Base-by-base conservation (phyloP, 2,888 invertebrate species). In the Drymonia ruficornis region DNA sequence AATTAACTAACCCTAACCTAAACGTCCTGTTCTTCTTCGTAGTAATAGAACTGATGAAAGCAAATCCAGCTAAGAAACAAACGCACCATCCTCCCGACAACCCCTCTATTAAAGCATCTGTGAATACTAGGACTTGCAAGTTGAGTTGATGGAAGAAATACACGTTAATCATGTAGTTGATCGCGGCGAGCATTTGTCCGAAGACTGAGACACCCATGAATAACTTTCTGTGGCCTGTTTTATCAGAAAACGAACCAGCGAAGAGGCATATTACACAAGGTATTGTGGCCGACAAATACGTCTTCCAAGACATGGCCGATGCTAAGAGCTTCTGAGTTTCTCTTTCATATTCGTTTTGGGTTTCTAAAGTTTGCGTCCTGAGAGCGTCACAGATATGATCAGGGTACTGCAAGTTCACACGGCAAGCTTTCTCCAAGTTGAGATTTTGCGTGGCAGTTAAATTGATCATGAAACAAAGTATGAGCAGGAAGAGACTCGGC, bases 1-100 rank as follows among this genome's bases (percentile, higher is more conserved):
- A 95, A 83, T 97, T 98, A 23, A 97, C 94, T 19, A 98, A 94
- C 2, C 97, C 97, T 74, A 98, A 95, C 52, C 98, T 91, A 46
- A 96, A 92, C 0, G 98, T 98, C 61, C 98, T 94, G 43, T 94
- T 95, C 74, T 96, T 94, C 43, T 95, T 93, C 0, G 95, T 95
- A 1, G 97, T 97, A 5, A 97, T 95, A 67, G 97, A 96, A 45
- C 96, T 96, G 42, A 98, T 95, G 76, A 96, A 98, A 70, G 97
- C 95, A 89, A 97, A 96, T 51, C 96, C 94, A 0, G 96, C 95
- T 94, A 97, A 94, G 65, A 97, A 94, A 94, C 95, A 95, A 56
- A 96, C 94, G 83, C 96, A 96, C 97, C 96, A 97, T 3, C 96
- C 96, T 1, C 97, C 96, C 1, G 95, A 94, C 0, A 97, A 77